A percentile compares a stretch with the other conserved stretches of the same genome.
Conservation (phyloP, 92 coral and sea anemone genomes). For the Parazoanthus darwini region DNA sequence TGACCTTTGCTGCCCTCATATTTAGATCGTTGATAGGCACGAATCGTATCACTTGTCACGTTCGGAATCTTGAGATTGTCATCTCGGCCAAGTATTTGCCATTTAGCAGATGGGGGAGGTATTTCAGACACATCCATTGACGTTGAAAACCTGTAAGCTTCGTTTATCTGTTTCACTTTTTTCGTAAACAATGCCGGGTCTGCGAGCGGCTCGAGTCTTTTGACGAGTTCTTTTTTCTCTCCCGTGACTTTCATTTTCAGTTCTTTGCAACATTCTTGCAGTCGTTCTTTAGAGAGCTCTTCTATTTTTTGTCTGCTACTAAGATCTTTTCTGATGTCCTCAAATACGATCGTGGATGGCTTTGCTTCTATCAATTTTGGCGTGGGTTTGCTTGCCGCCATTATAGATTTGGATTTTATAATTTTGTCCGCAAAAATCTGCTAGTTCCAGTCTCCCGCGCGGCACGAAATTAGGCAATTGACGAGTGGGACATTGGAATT, state of each 20-base stretch:
- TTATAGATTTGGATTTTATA: no score
- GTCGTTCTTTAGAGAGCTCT: slow-evolving; percentile 44
- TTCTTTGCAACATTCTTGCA: slow-evolving; percentile 39
- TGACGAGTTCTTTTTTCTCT: slow-evolving; percentile 43
- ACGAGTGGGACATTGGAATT: no score
- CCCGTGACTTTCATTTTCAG: slow-evolving; percentile 48
- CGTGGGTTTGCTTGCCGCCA: no score
- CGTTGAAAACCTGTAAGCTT: slow-evolving; percentile 25
- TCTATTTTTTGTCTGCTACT: slow-evolving; percentile 20
- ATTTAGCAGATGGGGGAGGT: slow-evolving; percentile 36
- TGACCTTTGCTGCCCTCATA: no score
- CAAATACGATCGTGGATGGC: slow-evolving; percentile 2
- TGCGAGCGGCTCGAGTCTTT: slow-evolving; percentile 29
- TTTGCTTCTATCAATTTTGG: no score
- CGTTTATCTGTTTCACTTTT: slow-evolving; percentile 23
- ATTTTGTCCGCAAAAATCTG: no score
- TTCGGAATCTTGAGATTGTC: slow-evolving; percentile 16
- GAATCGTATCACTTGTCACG: not conserved
- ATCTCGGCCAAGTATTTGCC: slow-evolving; percentile 43
- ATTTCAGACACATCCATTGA: slow-evolving; percentile 18
- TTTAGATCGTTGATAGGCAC: no score
- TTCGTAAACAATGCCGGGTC: slow-evolving; percentile 31
- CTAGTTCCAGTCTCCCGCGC: no score
- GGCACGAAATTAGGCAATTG: no score
- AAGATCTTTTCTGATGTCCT: slow-evolving; percentile 38